Evolutionary conservation across 2,797 vertebrate species (phyloP), one percentile per base, ranked within the genome.

Genomic region (Bothrops alternatus): DNA sequence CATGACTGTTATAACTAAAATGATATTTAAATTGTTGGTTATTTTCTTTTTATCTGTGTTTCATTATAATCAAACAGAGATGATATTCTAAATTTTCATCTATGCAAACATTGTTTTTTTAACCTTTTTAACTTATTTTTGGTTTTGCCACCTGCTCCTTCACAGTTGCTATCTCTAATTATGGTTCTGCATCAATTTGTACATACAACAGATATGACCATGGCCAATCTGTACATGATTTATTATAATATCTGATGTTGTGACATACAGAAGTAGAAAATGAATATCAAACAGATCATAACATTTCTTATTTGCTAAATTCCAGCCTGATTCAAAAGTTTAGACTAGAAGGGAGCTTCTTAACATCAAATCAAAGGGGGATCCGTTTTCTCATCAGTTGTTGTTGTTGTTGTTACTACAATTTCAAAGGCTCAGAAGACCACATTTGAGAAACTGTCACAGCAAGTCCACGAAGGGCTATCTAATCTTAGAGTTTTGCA

Each of bases 401-500:
- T 18, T 88, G 42, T 10, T 88, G 37, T 13, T 88, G 37, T 57
- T 63, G 50, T 13, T 32, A 50, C 18, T 90, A 90, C 42, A 63
- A 87, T 91, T 85, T 65, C 78, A 93, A 86, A 87, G 90, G 94
- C 97, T 95, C 69, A 95, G 95, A 95, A 93, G 50, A 61, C 53
- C 32, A 23, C 23, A 42, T 96, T 96, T 93, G 93, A n/a, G 88
- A 93, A 96, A 95, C 61, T 94, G 87, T 94, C 92, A 87, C 94
- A 94, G 94, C 95, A 96, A 95, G 96, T 90, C 94, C 50, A 58
- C 95, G 94, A 95, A 96, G 96, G 95, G 96, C 94, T 94, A 96
- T 96, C 95, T 97, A 97, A 97, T 47, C 95, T 96, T 96, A 96
- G 97, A 97, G 95, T 95, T 96, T 97, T 97, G 97, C 97, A 96